Conservation (phyloP, 2,113 vertebrate species). For the Acanthisitta chloris region DNA sequence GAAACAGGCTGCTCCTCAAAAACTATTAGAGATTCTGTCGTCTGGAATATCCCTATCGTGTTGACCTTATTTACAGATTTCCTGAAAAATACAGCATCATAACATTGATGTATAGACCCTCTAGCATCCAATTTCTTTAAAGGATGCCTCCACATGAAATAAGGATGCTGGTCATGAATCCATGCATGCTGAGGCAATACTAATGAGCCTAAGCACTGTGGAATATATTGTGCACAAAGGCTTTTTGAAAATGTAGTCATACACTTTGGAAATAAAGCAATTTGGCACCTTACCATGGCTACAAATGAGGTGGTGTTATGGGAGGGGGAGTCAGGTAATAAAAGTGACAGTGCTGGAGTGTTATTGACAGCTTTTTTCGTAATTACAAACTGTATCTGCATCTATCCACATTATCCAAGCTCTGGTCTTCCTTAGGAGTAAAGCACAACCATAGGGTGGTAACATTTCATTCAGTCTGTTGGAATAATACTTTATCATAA, state of each 20-base stretch:
- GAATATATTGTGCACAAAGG: constrained; percentile 54
- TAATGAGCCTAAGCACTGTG: constrained; percentile 45
- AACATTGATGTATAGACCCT: constrained; percentile 72
- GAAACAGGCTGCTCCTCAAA: constrained; percentile 65
- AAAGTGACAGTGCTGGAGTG: constrained; percentile 64
- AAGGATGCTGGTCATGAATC: constrained; percentile 56
- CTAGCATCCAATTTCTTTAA: constrained; percentile 69
- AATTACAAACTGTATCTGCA: constrained; percentile 25
- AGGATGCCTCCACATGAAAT: constrained; percentile 52
- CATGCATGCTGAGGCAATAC: constrained; percentile 33
- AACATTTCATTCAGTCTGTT: constrained; percentile 23
- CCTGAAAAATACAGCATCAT: constrained; percentile 66
- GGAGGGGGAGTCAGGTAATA: constrained; percentile 50
- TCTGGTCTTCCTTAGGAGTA: constrained; percentile 40
- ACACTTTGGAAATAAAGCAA: constrained; percentile 66
- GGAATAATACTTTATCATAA: constrained; percentile 12
- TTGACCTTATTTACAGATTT: constrained; percentile 75
- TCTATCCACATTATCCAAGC: constrained; percentile 53
- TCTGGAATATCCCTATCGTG: constrained; percentile 58
- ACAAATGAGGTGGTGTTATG: constrained; percentile 60
- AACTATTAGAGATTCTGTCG: constrained; percentile 70
- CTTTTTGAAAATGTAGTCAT: constrained; percentile 56
- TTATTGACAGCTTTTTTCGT: constrained; percentile 67
- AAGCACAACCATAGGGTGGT: not conserved
- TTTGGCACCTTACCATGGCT: constrained; percentile 63